Evolutionary conservation across 2,797 vertebrate genomes (phyloP), one percentile per base, ranked within the genome.

Genomic region (Halcyon leucocephala): DNA sequence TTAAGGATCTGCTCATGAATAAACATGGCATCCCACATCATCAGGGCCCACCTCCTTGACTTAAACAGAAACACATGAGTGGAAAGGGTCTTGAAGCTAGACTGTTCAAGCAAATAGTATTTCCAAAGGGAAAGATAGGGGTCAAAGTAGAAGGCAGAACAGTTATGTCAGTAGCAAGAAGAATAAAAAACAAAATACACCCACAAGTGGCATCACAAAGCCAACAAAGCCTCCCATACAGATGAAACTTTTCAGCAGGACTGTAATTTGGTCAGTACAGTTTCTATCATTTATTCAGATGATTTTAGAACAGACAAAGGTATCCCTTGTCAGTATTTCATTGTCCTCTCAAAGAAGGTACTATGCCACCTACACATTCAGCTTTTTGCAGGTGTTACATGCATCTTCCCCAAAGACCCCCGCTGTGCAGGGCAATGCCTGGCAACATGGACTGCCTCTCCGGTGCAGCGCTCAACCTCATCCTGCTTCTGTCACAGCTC

Each of bases 191-290:
- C 46, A 62, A 96, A 96, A 95, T 31, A 95, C 55, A 0, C 90
- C 89, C 93, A 96, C 95, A 92, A 96, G 78, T 85, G 81, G 90
- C 93, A 92, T 92, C 83, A 80, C 74, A 57, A 85, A 21, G 64
- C 89, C 95, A 92, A 70, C 86, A 94, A 85, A 94, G 66, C 74
- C 81, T 95, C 81, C 83, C 64, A 64, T 39, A 33, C 73, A 93
- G 49, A 91, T 12, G 21, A 62, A 89, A 92, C 71, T 74, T 92
- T 62, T 82, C 86, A 95, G 52, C 78, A 96, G 80, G 82, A 29
- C 86, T 86, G 89, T 94, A 86, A 91, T 78, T 90, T 91, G 93
- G 95, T 93, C 95, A 95, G 83, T 64, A 54, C 33, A 49, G 39
- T 20, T 89, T 73, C 48, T 33, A 67, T 44, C 62, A 74, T 78